Base-by-base conservation (phyloP, 2,888 invertebrate species). In the Ectemnius lituratus region DNA sequence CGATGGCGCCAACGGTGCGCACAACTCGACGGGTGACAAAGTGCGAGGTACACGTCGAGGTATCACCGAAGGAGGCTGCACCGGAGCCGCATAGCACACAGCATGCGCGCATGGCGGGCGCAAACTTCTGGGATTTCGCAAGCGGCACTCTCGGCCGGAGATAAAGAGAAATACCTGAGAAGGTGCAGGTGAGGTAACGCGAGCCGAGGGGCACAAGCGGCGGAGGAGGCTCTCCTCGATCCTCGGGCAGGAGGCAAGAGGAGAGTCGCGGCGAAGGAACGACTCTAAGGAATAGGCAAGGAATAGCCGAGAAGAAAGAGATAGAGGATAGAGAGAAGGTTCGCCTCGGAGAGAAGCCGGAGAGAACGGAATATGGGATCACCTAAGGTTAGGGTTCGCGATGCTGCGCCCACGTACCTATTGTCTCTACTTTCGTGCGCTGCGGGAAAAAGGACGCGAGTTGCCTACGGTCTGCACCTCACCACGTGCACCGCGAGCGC, bases 401-500 rank as follows among this genome's bases (percentile, higher is more conserved):
- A 85, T 88, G 87, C 88, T 87, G 88, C 89, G 88, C 89, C 89
- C 88, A 88, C 89, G 86, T 88, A 84, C 81, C 89, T 83, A 87
- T 88, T 87, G 87, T 88, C 86, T 86, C 81, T 76, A 79, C 80
- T 83, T 83, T 83, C 83, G 81, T 78, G 78, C 80, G 75, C 83
- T 74, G 70, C 83, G 80, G 81, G 83, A 81, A 84, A 84, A 84
- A 84, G 84, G 81, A 84, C 83, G 83, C 83, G 79, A 83, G 76
- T 83, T 83, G 83, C 83, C 76, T 83, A 83, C 79, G 75, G 79
- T 82, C 8, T 37, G 52, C 52, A 52, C n/a, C 37, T 37, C 52
- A 14, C 52, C 52, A 52, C 52, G 52, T 52, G 70, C 62, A 65
- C 59, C 70, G 76, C 66, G 73, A 74, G 67, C 75, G 77, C 74